Evolutionary conservation across 2,888 invertebrate species (phyloP).

Genomic region (Oscheius sp.): DNA sequence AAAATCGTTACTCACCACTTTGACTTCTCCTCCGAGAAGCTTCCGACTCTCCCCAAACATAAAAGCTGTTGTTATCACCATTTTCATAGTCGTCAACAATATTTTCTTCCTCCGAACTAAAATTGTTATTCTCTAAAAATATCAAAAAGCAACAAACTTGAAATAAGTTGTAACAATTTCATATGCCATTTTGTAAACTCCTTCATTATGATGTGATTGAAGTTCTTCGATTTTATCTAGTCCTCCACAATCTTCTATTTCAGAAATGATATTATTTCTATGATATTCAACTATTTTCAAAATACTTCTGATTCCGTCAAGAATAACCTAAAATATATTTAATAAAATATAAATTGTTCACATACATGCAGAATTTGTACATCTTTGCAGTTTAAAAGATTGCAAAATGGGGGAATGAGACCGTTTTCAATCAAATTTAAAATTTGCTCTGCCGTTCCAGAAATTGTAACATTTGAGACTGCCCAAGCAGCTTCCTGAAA

Average conservation of each 20-base stretch:
- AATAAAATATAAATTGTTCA: not conserved
- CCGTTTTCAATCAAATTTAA: constrained; percentile 85
- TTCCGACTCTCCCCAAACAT: no score
- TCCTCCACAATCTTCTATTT: constrained; percentile 97
- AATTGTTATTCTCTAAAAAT: no score
- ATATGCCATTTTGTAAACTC: constrained; percentile 97
- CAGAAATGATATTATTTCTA: constrained; percentile 76
- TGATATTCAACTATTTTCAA: constrained; percentile 87
- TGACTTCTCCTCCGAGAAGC: no score
- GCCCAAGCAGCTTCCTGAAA: constrained; percentile 99
- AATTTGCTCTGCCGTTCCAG: constrained; percentile 91
- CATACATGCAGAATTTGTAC: constrained; percentile 78
- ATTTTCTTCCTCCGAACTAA: no score
- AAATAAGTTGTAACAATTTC: constrained; percentile 99
- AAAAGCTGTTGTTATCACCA: no score
- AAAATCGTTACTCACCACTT: no score
- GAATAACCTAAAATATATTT: constrained; percentile 87
- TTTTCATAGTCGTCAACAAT: no score
- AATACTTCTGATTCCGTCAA: constrained; percentile 97
- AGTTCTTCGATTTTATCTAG: constrained; percentile 95
- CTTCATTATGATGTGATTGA: constrained; percentile 97
- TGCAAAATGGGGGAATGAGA: constrained; percentile 96
- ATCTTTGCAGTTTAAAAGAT: constrained; percentile 91
- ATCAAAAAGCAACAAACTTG: no score
- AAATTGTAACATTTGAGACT: constrained; percentile 96